Evolutionary conservation across 2,113 vertebrate genomes (phyloP), one percentile per base, ranked within the genome.

Genomic region (Daboia siamensis): DNA sequence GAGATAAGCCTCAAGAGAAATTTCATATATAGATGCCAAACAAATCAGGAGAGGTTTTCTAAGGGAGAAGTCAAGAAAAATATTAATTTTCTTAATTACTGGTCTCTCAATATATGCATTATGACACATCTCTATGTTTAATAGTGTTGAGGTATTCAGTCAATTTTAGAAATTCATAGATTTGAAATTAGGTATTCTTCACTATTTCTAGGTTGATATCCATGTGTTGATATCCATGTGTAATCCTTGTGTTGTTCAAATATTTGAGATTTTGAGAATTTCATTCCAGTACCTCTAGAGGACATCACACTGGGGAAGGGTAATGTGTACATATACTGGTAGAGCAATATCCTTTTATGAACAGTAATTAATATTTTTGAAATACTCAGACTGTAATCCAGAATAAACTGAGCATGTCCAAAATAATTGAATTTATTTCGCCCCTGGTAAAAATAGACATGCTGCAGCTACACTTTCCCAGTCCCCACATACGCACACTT

Each of bases 21-120:
- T 44, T 20, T 94, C 0, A 90, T 29, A 21, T 91, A 17, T 91
- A 95, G 86, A 15, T 94, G 69, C 80, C 20, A n/a, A 92, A 61
- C 3, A 90, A 48, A 8, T 87, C 57, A 51, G 91, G 69, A 39
- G 1, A 17, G 0, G 92, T 9, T 94, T 46, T 4, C 0, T 93
- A 89, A 88, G 33, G 17, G 44, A 85, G 90, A 4, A 0, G 89
- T 57, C 87, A 20, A 90, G 92, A 89, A 0, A 1, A 52, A 90
- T 17, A 59, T 44, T 74, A 2, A 33, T 21, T 91, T 64, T n/a
- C 61, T 61, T 12, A 57, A 4, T 54, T 51, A 87, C 4, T 87
- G 48, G 4, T 88, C 48, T 39, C 52, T 54, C 56, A 51, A 5
- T 59, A 54, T 91, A 86, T 29, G 13, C 29, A 48, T 20, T 57